phyloP scores from a whole-genome alignment of 2,797 vertebrate genomes.

The Pantherophis alleghaniensis region DNA sequence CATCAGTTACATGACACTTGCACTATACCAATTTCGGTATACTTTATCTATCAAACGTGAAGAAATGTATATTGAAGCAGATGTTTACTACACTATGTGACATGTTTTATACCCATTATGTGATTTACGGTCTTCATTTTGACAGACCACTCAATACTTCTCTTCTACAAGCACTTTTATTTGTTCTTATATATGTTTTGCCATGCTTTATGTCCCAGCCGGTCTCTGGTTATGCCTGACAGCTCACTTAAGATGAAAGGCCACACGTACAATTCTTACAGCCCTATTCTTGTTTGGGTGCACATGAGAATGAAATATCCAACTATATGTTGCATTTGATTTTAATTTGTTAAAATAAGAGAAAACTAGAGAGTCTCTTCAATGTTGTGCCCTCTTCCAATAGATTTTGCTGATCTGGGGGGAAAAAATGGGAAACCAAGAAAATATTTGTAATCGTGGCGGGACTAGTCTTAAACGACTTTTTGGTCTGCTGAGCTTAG shows the following conservation, averaged over 20 bases:
- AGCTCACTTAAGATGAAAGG: conserved; percentile 14
- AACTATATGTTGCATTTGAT: neutral
- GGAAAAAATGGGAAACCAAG: neutral
- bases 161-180: conserved; percentile 22
- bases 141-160: conserved; percentile 1
- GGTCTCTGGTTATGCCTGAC: conserved; percentile 16
- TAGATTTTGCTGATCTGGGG: neutral
- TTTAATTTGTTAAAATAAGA: neutral
- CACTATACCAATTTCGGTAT: neutral
- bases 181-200: conserved; percentile 23
- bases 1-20: conserved; percentile 3
- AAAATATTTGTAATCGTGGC: neutral
- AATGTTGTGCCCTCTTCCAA: neutral
- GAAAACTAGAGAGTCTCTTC: neutral
- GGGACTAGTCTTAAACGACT: neutral
- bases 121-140: conserved; percentile 23
- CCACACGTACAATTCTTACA: neutral
- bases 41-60: conserved; percentile 28
- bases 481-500: neutral
- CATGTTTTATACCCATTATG: conserved; percentile 29
- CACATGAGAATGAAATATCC: neutral
- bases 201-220: conserved; percentile 16
- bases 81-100: conserved; percentile 30
- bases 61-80: conserved; percentile 22
- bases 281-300: neutral